Base-by-base conservation (phyloP, 2,888 invertebrate genomes). In the Cryptosula pallasiana region DNA sequence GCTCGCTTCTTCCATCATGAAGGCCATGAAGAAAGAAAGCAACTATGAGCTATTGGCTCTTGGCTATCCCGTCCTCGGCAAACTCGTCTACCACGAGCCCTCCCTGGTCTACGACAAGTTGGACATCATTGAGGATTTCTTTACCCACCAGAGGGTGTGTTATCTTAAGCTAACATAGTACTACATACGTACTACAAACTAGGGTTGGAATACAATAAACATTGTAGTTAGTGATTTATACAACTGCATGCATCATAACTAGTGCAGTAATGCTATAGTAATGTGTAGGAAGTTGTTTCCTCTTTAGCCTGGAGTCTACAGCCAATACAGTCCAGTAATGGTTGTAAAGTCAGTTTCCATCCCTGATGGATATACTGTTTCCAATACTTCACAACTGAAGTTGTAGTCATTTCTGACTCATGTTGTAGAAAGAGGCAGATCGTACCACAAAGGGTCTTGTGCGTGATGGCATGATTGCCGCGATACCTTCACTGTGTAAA, bases 21-120 rank as follows among this genome's bases (percentile, higher is more conserved):
- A 34, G 32, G 27, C 32, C 13, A 5, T 32, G 9, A 32, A 29
- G 2, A 32, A 2, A 32, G 32, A 20, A 13, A 5, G 13, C 9
- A 13, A 13, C 32, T 16, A 32, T 63, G 13, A 27, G 13, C 34
- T 63, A 3, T 29, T 16, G 63, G 3, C 63, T 63, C 63, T 63
- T 2, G 27, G 91, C 0, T 92, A 91, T 81, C 88, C 90, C 76
- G 90, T 92, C 73, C 87, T 92, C 76, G 92, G 92, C 78, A 88
- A 88, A 83, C 84, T 91, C 25, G 89, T 85, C 1, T 77, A 81
- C 35, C 83, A 86, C 73, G 78, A 86, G 54, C 89, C 89, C 0
- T 79, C 85, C 69, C 85, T 90, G n/a, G 89, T 91, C 1, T 89
- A 89, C 29, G 58, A 71, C 23, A 71, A 71, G 3, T 1, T 32